Base-by-base conservation (phyloP, 2,888 invertebrate genomes). In the Ditula angustiorana region DNA sequence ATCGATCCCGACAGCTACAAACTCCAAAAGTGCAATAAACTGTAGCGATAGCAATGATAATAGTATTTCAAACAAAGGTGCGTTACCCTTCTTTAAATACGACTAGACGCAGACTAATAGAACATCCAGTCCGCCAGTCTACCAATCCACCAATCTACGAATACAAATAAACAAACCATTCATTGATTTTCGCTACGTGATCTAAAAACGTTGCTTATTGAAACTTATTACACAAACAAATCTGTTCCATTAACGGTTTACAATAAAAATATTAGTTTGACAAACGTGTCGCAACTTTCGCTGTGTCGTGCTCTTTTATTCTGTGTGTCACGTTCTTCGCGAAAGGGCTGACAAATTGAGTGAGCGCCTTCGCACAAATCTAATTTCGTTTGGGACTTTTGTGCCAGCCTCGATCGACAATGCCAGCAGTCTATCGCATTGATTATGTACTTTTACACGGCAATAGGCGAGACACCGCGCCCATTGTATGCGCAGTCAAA, bases 271-370 rank as follows among this genome's bases (percentile, higher is more conserved):
- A 35, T 49, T 58, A 13, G 61, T 47, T 55, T 59, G 30, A 56
- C 53, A 68, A 65, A 66, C 58, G 46, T 64, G 61, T 33, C 41
- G 53, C 57, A 71, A 77, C 81, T 82, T 84, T 81, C 81, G 69
- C 77, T 68, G 67, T 59, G 53, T 69, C 64, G 69, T 68, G 49
- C 50, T 68, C 67, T 69, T 70, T 71, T 69, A 71, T 58, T 46
- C 44, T 69, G 63, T 71, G 68, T 57, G 50, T 61, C 66, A 66
- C 69, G 73, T 72, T 71, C 67, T 72, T 71, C 71, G 70, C 62
- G 70, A 69, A 81, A 81, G 80, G 80, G 78, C 74, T 75, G 64
- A 69, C 69, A 76, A 78, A 80, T 78, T 73, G 72, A 78, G 78
- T 75, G 71, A 74, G 75, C 68, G 61, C 46, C 53, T 60, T 57